phyloP scores from a whole-genome alignment of 2,113 vertebrate genomes.

The Regulus satrapa region DNA sequence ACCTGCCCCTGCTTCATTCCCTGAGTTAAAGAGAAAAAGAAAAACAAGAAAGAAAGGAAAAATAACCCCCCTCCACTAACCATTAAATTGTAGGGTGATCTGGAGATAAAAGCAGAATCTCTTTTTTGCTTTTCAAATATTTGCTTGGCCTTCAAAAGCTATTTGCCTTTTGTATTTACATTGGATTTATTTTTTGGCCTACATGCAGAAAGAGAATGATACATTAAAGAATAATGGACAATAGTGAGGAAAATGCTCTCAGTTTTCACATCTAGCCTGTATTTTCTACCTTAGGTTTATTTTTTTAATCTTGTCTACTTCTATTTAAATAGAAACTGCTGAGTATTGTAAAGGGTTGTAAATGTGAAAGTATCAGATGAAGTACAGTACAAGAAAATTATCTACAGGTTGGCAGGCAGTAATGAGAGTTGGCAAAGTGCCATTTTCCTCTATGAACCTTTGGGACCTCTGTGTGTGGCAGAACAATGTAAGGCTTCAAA shows the following conservation, averaged over 20 bases:
- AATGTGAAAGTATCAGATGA: conserved; percentile 45
- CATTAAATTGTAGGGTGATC: conserved; percentile 49
- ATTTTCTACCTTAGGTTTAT: conserved; percentile 14
- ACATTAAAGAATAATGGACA: conserved; percentile 69
- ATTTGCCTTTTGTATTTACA: conserved; percentile 84
- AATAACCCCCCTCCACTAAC: conserved; percentile 23
- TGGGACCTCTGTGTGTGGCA: conserved; percentile 1
- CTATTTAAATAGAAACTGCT: conserved; percentile 50
- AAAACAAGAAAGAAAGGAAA: background rate
- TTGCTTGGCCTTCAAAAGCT: conserved; percentile 83
- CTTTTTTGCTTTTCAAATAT: conserved; percentile 83
- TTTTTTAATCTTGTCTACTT: background rate
- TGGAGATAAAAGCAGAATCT: conserved; percentile 66
- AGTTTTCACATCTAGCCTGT: conserved; percentile 19
- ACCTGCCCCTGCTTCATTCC: conserved; percentile 69
- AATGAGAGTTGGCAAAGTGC: conserved; percentile 7
- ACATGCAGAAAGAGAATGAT: conserved; percentile 56
- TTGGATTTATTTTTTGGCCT: conserved; percentile 74
- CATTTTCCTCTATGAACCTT: background rate
- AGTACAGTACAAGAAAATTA: conserved; percentile 22
- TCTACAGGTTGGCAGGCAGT: conserved; percentile 24
- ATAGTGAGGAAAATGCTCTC: conserved; percentile 43
- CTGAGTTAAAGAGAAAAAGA: conserved; percentile 36
- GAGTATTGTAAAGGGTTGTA: background rate
- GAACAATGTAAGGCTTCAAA: background rate